Evolutionary conservation across 2,888 invertebrate genomes (phyloP).

Genomic region (Blera fallax): DNA sequence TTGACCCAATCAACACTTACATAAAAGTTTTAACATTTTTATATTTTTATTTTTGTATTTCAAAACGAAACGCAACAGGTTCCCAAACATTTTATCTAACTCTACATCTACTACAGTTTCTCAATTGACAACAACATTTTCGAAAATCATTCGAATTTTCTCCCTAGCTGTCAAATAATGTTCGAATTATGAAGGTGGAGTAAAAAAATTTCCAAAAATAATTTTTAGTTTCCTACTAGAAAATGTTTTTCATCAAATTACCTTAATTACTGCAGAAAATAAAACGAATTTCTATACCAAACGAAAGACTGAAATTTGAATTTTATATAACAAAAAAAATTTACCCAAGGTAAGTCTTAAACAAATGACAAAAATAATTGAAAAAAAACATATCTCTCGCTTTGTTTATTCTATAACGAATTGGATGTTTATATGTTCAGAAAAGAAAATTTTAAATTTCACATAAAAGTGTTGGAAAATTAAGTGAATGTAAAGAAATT

Average conservation of each 20-base stretch:
- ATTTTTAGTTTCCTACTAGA: slow-evolving; percentile 40
- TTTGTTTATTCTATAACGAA: slow-evolving; percentile 36
- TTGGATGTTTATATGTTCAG: neutral
- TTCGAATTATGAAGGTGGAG: slow-evolving; percentile 63
- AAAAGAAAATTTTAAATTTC: neutral
- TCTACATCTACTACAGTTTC: slow-evolving; percentile 26
- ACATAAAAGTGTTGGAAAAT: neutral
- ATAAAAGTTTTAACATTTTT: too few species aligned
- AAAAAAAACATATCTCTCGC: slow-evolving; percentile 3
- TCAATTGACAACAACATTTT: neutral
- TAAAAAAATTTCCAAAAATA: slow-evolving; percentile 38
- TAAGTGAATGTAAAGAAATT: neutral
- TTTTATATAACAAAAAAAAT: slow-evolving; percentile 24
- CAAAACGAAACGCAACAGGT: slow-evolving; percentile 23
- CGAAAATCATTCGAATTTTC: slow-evolving; percentile 36
- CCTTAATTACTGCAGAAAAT: slow-evolving; percentile 30
- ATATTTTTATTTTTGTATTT: neutral
- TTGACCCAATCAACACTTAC: too few species aligned
- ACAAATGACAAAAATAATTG: neutral
- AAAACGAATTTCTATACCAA: slow-evolving; percentile 28
- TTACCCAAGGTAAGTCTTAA: slow-evolving; percentile 31
- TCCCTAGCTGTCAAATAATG: slow-evolving; percentile 25
- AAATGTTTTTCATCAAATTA: slow-evolving; percentile 66
- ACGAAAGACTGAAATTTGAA: slow-evolving; percentile 27
- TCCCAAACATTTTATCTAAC: neutral